These are phyloP conservation scores for Sparus aurata DNA, from an alignment of 2,797 vertebrate genomes.

Conservation along the genomic window DNA sequence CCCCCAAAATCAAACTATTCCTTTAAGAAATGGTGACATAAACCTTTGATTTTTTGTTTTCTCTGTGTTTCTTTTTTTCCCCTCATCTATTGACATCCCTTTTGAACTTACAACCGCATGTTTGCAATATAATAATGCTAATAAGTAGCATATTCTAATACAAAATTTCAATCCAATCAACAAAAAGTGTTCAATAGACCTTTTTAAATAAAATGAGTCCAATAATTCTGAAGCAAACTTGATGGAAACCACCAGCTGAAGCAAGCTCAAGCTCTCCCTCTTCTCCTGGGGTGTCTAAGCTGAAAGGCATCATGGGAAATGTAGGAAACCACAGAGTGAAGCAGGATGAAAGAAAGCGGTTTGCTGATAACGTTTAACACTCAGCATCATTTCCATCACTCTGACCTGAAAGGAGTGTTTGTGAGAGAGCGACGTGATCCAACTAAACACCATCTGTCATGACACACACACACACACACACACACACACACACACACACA, in stretches of 20 bases:
- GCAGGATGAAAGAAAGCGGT: neutral
- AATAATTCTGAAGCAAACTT: neutral
- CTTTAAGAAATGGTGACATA: neutral
- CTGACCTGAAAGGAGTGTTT: slow-evolving; percentile 17
- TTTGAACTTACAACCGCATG: neutral
- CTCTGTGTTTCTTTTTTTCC: too few relatives aligned
- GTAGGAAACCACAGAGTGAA: neutral
- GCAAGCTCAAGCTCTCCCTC: neutral
- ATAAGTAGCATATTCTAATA: too few relatives aligned
- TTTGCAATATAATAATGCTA: too few relatives aligned
- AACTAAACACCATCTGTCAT: slow-evolving; percentile 42
- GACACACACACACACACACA: slow-evolving; percentile 22
- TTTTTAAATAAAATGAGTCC: neutral
- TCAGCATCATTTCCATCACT: slow-evolving; percentile 1
- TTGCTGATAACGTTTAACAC: neutral
- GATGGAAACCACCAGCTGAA: too few relatives aligned
- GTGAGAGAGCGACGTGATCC: slow-evolving; percentile 15
- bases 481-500: slow-evolving; percentile 31
- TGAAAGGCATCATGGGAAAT: slow-evolving; percentile 28
- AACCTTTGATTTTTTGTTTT: neutral
- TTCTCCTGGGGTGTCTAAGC: neutral
- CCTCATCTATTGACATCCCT: too few relatives aligned
- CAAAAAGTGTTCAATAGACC: neutral
- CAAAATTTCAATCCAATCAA: neutral
- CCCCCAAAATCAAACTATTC: neutral